A percentile compares a stretch with the other conserved stretches of the same genome.
These are phyloP conservation scores for Laothoe populi DNA, from an alignment of 2,888 invertebrate genomes.

Conservation along the genomic window DNA sequence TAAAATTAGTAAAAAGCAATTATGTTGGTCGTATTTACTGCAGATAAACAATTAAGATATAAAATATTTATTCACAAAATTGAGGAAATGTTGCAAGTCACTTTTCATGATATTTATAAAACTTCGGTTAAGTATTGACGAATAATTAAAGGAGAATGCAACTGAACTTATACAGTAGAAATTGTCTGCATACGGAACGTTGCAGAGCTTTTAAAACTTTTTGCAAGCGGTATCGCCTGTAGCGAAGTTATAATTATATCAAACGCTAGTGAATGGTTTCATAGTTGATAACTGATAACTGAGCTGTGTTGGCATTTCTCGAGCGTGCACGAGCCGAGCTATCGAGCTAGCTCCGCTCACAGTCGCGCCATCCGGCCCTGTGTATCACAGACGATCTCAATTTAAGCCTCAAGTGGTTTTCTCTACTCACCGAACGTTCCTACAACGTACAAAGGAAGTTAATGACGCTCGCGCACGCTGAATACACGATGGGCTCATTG, in stretches of 20 bases:
- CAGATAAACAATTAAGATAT: no score
- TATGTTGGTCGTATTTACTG: no score
- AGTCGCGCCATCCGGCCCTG: slow-evolving; percentile 26
- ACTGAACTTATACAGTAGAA: not conserved
- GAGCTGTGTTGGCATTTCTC: slow-evolving; percentile 51
- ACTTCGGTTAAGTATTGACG: no score
- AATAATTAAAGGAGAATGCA: not conserved
- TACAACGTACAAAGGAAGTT: slow-evolving; percentile 67
- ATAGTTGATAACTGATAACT: slow-evolving; percentile 52
- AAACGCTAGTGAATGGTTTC: slow-evolving; percentile 6
- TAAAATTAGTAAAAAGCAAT: no score
- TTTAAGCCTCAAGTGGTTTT: slow-evolving; percentile 73
- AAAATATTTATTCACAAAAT: no score
- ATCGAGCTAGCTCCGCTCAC: not conserved
- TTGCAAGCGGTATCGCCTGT: slow-evolving; percentile 30
- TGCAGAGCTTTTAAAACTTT: slow-evolving; percentile 19
- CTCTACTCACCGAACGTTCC: slow-evolving; percentile 64
- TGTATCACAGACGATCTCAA: slow-evolving; percentile 69
- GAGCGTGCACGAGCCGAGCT: slow-evolving; percentile 32
- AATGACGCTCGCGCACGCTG: slow-evolving; percentile 68
- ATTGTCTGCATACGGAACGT: not conserved
- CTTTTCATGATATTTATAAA: no score
- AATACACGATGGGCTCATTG: slow-evolving; percentile 62
- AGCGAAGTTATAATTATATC: slow-evolving; percentile 31
- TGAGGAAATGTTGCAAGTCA: no score